phyloP scores from a whole-genome alignment of 2,888 invertebrate species.

The Gastrophysa polygoni region DNA sequence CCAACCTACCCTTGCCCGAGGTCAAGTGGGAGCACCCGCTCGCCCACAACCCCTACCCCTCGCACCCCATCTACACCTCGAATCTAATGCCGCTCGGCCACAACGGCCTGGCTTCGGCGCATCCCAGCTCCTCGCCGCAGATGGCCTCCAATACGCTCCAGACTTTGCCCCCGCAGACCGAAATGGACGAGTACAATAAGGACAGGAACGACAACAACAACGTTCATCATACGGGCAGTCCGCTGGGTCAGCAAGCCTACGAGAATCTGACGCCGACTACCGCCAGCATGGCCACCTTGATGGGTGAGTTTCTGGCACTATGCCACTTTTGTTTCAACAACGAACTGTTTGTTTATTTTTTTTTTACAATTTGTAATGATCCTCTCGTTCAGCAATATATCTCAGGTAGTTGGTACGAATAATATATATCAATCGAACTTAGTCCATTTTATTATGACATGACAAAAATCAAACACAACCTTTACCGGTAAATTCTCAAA shows the following conservation, averaged over 20 bases:
- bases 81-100: conserved; percentile 60
- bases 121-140: conserved; percentile 59
- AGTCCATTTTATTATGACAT: too few species aligned
- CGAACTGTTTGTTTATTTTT: too few species aligned
- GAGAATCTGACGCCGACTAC: conserved; percentile 58
- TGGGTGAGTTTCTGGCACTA: too few species aligned
- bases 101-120: conserved; percentile 36
- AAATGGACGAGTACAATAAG: conserved; percentile 37
- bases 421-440: too few species aligned
- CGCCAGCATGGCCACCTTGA: conserved; percentile 60
- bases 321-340: too few species aligned
- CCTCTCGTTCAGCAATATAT: too few species aligned
- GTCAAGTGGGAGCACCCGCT: conserved; percentile 48
- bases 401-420: too few species aligned
- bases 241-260: conserved; percentile 37
- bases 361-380: not conserved
- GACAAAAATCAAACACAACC: too few species aligned
- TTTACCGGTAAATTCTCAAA: too few species aligned
- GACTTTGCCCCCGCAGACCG: conserved; percentile 49
- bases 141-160: conserved; percentile 58
- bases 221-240: conserved; percentile 37
- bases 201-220: conserved; percentile 47
- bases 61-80: conserved; percentile 54
- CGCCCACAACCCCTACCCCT: conserved; percentile 49
- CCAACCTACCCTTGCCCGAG: conserved; percentile 52